These are phyloP conservation scores for Echiichthys vipera DNA, from an alignment of 2,797 vertebrate genomes.

Conservation along the genomic window DNA sequence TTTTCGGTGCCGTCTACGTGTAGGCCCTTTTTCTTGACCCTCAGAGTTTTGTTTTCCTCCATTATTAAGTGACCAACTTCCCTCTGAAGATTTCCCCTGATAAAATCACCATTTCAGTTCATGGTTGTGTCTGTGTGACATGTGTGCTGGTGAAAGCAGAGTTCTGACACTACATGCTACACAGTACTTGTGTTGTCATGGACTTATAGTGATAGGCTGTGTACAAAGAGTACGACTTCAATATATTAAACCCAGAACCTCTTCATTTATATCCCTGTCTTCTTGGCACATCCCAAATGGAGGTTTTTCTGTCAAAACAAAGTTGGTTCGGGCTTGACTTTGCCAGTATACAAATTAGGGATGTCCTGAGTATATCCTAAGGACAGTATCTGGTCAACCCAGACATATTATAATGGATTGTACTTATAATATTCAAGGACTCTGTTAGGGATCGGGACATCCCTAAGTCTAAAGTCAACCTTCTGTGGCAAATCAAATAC, in stretches of 20 bases:
- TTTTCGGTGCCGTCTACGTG: no score
- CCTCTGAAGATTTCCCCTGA: background rate
- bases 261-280: background rate
- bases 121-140: conserved; percentile 34
- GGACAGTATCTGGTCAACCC: background rate
- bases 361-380: background rate
- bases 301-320: background rate
- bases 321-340: background rate
- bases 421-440: background rate
- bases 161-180: background rate
- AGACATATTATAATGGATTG: background rate
- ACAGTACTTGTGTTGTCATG: background rate
- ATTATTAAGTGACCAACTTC: no score
- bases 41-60: no score
- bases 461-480: background rate
- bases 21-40: no score
- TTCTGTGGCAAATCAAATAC: background rate
- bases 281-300: background rate
- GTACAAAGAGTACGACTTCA: background rate
- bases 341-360: background rate
- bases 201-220: background rate
- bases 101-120: conserved; percentile 1
- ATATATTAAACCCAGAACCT: no score
- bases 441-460: background rate
- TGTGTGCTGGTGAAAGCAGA: background rate